Evolutionary conservation across 2,888 invertebrate species (phyloP).

Genomic region (Allolobophora icterica): DNA sequence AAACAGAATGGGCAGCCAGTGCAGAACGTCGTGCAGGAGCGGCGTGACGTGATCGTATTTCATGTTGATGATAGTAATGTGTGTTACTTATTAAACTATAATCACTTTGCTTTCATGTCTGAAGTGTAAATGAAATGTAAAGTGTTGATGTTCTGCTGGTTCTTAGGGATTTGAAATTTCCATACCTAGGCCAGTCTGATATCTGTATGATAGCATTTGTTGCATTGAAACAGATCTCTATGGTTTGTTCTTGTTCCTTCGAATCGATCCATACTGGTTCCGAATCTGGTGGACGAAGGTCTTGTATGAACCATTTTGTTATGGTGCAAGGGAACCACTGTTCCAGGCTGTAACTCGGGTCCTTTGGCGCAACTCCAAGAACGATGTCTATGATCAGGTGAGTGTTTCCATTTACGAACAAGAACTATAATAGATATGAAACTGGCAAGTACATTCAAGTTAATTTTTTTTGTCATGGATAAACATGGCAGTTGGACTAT

Average conservation of each 20-base stretch:
- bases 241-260: conserved; percentile 72
- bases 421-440: not conserved
- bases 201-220: not conserved
- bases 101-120: not conserved
- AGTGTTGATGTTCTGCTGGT: not conserved
- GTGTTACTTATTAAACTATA: not conserved
- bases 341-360: conserved; percentile 69
- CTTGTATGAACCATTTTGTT: conserved; percentile 69
- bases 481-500: no score
- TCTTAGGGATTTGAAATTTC: not conserved
- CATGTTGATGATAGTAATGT: no score
- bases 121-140: not conserved
- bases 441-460: not conserved
- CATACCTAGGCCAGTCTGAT: not conserved
- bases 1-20: no score
- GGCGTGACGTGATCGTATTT: no score
- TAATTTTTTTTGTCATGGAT: no score
- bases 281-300: conserved; percentile 69
- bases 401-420: not conserved
- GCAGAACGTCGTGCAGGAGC: no score
- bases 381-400: conserved; percentile 74
- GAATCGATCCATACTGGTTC: conserved; percentile 70
- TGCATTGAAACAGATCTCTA: conserved; percentile 66
- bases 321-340: conserved; percentile 67
- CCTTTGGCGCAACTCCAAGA: conserved; percentile 77